A percentile compares a stretch with the other conserved stretches of the same genome.
phyloP scores from a whole-genome alignment of 53 echinoderm and acorn worm species.

The Temnopleurus reevesii region DNA sequence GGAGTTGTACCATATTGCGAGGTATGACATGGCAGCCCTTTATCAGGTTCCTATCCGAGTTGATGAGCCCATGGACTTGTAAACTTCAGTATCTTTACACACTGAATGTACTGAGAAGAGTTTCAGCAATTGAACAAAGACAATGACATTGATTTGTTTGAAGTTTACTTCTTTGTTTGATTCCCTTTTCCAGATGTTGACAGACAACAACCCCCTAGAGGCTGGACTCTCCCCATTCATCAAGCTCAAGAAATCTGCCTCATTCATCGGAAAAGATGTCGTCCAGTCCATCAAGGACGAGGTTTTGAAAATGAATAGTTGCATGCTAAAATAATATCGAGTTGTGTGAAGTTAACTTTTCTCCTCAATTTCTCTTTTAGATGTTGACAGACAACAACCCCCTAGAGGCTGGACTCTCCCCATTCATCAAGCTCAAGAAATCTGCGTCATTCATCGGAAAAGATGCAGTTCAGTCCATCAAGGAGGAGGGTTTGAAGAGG shows the following conservation, averaged over 20 bases:
- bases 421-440: constrained; percentile 94
- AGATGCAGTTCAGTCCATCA: constrained; percentile 82
- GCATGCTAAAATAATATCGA: no score
- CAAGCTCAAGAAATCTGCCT: constrained; percentile 84
- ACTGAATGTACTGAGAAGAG: no score
- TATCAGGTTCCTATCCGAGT: no score
- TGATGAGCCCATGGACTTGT: no score
- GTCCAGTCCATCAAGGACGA: constrained; percentile 84
- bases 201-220: constrained; percentile 95
- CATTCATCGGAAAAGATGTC: constrained; percentile 92
- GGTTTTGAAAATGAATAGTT: constrained; percentile 78
- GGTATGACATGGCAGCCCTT: no score
- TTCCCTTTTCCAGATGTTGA: constrained; percentile 95
- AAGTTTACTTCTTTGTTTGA: no score
- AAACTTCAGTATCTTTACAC: no score
- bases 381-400: constrained; percentile 98
- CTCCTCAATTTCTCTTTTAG: constrained; percentile 59
- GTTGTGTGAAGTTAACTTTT: no score
- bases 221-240: constrained; percentile 92
- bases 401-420: constrained; percentile 87
- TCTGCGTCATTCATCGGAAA: constrained; percentile 88
- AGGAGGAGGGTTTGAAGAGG: constrained; percentile 78
- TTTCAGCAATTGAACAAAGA: no score
- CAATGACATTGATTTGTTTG: no score
- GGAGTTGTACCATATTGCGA: no score